Evolutionary conservation across 1,140 invertebrate species (phyloP), one percentile per base, ranked within the genome.

Genomic region (Subanguina moxae): DNA sequence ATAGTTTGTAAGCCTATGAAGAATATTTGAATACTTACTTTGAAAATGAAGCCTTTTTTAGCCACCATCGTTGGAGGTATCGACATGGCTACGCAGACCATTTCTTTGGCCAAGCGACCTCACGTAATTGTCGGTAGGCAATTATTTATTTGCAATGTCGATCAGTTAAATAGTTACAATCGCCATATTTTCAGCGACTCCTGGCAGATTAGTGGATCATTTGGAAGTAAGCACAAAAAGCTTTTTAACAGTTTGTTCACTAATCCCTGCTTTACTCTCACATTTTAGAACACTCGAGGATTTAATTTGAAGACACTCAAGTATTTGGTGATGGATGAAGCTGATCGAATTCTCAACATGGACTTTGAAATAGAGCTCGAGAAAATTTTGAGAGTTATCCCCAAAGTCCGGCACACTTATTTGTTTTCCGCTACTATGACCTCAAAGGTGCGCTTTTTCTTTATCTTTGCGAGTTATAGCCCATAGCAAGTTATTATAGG

Each of bases 1-100:
- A 68, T 67, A 69, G 65, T 67, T 19, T 66, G 72, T 77, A 69
- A 65, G 66, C 66, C 9, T 38, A 38, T 38, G 32, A 38, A 38
- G 21, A 15, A 1, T 1, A 62, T 65, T 45, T 66, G 17, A n/a
- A n/a, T 21, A 52, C 11, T 25, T 64, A 25, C 70, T 19, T 38
- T 70, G 19, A 1, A 75, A 9, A 9, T 23, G 5, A 1, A 71
- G 72, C 15, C 19, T 76, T 11, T 23, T 73, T 56, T n/a, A 77
- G 76, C 32, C 32, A 59, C 64, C 30, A 90, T 98, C 80, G 93
- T 98, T 46, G 95, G 95, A 65, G 95, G 95, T 1, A 94, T 97
- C 87, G 93, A 97, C 82, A 96, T 96, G 92, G 90, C 92, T 77
- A 89, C 90, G 0, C 95, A 98, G 83, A 88, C 91, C 0, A 82